Base-by-base conservation (phyloP, 1,140 invertebrate genomes). In the Diprion similis region DNA sequence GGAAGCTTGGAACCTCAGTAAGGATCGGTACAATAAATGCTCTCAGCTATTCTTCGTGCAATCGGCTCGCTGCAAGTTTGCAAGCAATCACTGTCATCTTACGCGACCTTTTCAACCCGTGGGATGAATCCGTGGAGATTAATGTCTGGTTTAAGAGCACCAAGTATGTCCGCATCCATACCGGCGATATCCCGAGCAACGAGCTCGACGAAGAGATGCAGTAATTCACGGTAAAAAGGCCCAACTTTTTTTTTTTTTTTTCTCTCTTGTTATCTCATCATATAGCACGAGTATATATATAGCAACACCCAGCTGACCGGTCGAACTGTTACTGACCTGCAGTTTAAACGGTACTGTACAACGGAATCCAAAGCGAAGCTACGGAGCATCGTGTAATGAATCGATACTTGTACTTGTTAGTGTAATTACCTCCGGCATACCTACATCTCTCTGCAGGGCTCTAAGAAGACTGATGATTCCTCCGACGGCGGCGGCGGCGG, bases 381-480 rank as follows among this genome's bases (percentile, higher is more conserved):
- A 8, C 51, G 51, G 51, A 6, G 6, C 51, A 8, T 17, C 4
- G 46, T 48, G 8, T 79, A 80, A 82, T 80, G 77, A 81, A 81
- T 78, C 76, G 80, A 81, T 78, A 76, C 75, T 80, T 75, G 78
- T 59, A 79, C 80, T 48, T 78, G 80, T 85, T 83, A 84, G 82
- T 81, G 80, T 86, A 85, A 85, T 86, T 85, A 85, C 79, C 67
- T 59, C 51, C 51, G 51, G 51, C 51, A 70, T 46, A 71, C 67
- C 78, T 79, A 78, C 79, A 78, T 80, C 78, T 75, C 77, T 80
- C 77, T 75, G 68, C 73, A 74, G 15, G 46, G 7, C 69, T 48
- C 69, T 19, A 46, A 48, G 77, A 85, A 85, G 84, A 85, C 80
- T 83, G 81, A 85, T 85, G 84, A 86, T 85, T 78, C 78, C 11